A percentile compares a stretch with the other conserved stretches of the same genome.
These are phyloP conservation scores for Campylorhamphus procurvoides DNA, from an alignment of 2,113 vertebrate species.

Conservation along the genomic window DNA sequence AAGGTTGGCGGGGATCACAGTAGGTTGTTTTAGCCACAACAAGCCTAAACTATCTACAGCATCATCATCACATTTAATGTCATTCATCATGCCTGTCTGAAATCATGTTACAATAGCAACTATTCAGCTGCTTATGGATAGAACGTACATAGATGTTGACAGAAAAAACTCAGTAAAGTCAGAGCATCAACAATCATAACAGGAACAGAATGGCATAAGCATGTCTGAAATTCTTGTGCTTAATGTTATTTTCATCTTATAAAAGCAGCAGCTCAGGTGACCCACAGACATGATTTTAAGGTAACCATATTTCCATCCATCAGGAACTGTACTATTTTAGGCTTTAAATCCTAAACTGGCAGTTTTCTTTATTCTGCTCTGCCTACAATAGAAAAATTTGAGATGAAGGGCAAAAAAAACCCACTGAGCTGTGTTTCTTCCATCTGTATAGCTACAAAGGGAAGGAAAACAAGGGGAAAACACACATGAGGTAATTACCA, in stretches of 20 bases:
- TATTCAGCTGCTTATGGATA: background rate
- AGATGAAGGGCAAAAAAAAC: background rate
- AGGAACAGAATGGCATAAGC: background rate
- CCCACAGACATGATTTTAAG: background rate
- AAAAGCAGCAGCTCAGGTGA: background rate
- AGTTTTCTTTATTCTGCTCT: background rate
- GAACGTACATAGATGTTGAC: background rate
- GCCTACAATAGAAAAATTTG: background rate
- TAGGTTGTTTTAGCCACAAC: background rate
- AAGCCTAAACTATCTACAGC: background rate
- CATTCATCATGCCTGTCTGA: background rate
- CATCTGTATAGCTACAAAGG: background rate
- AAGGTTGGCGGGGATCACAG: background rate
- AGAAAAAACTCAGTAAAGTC: background rate
- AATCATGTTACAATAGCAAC: background rate
- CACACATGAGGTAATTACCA: background rate
- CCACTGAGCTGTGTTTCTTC: background rate
- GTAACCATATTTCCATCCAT: background rate
- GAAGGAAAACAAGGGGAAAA: constrained; percentile 5
- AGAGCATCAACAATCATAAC: background rate
- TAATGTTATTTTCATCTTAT: background rate
- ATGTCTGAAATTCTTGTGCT: background rate
- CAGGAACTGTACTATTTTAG: background rate
- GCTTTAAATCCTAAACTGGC: background rate
- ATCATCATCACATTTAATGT: background rate